Evolutionary conservation across 1,140 invertebrate genomes (phyloP).

Genomic region (Cyclina sinensis): DNA sequence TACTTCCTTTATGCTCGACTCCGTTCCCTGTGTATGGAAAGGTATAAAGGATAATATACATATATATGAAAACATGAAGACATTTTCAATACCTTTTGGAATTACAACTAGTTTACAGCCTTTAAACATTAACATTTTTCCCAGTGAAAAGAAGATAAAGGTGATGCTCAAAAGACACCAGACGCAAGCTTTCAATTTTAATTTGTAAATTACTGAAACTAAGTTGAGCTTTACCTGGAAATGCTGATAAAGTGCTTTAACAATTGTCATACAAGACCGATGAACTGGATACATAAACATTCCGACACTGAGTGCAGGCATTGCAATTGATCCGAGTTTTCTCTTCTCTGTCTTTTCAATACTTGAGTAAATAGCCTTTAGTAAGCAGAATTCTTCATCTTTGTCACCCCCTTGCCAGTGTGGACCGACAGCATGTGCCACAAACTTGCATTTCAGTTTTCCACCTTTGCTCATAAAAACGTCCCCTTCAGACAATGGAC

Average conservation of each 20-base stretch:
- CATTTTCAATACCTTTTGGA: too few species aligned
- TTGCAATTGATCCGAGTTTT: slow-evolving; percentile 63
- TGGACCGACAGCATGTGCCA: slow-evolving; percentile 81
- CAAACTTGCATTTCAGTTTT: slow-evolving; percentile 70
- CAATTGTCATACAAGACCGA: slow-evolving; percentile 51
- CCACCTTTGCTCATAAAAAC: slow-evolving; percentile 69
- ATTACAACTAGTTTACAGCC: too few species aligned
- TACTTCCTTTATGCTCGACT: slow-evolving; percentile 39
- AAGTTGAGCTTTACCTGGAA: slow-evolving; percentile 32
- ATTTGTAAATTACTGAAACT: too few species aligned
- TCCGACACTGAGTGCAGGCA: slow-evolving; percentile 77
- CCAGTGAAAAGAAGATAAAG: too few species aligned
- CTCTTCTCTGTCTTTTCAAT: slow-evolving; percentile 60
- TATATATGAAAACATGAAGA: too few species aligned
- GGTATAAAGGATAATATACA: too few species aligned
- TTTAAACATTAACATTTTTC: too few species aligned
- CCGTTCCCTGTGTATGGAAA: neutral
- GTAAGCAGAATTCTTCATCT: slow-evolving; percentile 62
- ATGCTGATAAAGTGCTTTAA: slow-evolving; percentile 49
- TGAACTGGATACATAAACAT: slow-evolving; percentile 76
- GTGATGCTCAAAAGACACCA: too few species aligned
- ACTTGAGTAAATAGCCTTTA: slow-evolving; percentile 67
- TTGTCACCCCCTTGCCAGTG: slow-evolving; percentile 70
- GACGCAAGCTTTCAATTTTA: too few species aligned
- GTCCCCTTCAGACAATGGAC: slow-evolving; percentile 63